Evolutionary conservation across 2,797 vertebrate genomes (phyloP).

Genomic region (Streptopelia turtur): DNA sequence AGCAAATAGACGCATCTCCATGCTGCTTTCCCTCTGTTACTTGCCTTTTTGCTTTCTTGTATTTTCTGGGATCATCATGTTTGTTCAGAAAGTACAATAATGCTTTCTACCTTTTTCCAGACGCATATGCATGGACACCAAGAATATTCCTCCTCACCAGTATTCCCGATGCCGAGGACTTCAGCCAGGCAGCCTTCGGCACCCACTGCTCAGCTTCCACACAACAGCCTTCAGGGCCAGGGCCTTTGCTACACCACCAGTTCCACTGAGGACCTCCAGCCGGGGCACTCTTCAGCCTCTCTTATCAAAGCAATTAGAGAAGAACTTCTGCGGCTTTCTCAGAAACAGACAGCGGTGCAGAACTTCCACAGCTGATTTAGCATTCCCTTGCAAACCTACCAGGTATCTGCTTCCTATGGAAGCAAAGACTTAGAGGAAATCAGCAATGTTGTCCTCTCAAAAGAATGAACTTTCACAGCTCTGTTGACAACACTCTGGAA

Average conservation of each 20-base stretch:
- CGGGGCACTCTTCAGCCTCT: slow-evolving; percentile 92
- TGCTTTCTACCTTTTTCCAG: slow-evolving; percentile 62
- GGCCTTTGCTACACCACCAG: slow-evolving; percentile 86
- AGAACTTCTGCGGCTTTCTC: slow-evolving; percentile 94
- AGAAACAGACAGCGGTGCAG: slow-evolving; percentile 90
- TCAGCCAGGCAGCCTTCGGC: slow-evolving; percentile 86
- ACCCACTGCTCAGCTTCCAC: slow-evolving; percentile 84
- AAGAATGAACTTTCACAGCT: slow-evolving; percentile 1
- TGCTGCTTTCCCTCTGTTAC: slow-evolving; percentile 42
- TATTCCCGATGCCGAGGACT: slow-evolving; percentile 93
- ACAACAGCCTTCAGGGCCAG: slow-evolving; percentile 80
- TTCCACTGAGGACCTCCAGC: slow-evolving; percentile 88
- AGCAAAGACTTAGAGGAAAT: slow-evolving; percentile 74
- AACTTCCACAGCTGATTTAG: slow-evolving; percentile 90
- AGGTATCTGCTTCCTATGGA: slow-evolving; percentile 84
- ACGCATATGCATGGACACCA: slow-evolving; percentile 87
- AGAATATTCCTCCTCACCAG: slow-evolving; percentile 90
- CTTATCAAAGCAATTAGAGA: slow-evolving; percentile 98
- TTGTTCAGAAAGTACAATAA: slow-evolving; percentile 23
- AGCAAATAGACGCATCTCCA: slow-evolving; percentile 39
- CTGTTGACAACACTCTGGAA: slow-evolving; percentile 7
- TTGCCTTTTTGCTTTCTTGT: slow-evolving; percentile 23
- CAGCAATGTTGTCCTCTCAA: slow-evolving; percentile 44
- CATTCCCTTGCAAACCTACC: slow-evolving; percentile 57
- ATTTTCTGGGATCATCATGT: not conserved